A percentile compares a stretch with the other conserved stretches of the same genome.
Conservation (phyloP, 2,113 vertebrate genomes). For the Falco punctatus region DNA sequence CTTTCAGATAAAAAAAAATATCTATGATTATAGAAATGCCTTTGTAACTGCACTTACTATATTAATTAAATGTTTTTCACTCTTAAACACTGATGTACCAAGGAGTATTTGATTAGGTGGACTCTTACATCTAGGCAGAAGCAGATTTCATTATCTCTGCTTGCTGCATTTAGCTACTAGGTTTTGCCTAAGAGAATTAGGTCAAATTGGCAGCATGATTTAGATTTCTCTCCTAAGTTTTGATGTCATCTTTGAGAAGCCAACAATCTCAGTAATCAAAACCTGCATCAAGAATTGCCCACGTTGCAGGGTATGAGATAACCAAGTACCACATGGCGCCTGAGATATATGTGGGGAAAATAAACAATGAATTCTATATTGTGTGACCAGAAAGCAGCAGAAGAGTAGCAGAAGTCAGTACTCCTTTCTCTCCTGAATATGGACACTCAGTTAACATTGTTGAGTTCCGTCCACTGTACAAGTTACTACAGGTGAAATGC, state of each 20-base stretch:
- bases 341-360: neutral
- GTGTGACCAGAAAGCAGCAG: neutral
- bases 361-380: neutral
- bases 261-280: neutral
- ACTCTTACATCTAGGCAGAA: neutral
- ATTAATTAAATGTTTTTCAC: conserved; percentile 30
- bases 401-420: neutral
- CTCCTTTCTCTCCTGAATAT: neutral
- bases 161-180: neutral
- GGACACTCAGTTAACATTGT: neutral
- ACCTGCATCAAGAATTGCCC: neutral
- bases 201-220: neutral
- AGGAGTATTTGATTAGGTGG: neutral
- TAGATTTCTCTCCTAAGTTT: neutral
- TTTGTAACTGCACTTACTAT: neutral
- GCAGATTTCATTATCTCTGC: neutral
- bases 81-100: neutral
- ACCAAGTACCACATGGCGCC: neutral
- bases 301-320: neutral
- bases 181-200: neutral
- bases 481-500: neutral
- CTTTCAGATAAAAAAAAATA: neutral
- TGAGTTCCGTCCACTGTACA: neutral
- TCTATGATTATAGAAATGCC: conserved; percentile 5
- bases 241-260: neutral